phyloP scores from a whole-genome alignment of 2,888 invertebrate genomes.

The Lissocephala sabroskyi region DNA sequence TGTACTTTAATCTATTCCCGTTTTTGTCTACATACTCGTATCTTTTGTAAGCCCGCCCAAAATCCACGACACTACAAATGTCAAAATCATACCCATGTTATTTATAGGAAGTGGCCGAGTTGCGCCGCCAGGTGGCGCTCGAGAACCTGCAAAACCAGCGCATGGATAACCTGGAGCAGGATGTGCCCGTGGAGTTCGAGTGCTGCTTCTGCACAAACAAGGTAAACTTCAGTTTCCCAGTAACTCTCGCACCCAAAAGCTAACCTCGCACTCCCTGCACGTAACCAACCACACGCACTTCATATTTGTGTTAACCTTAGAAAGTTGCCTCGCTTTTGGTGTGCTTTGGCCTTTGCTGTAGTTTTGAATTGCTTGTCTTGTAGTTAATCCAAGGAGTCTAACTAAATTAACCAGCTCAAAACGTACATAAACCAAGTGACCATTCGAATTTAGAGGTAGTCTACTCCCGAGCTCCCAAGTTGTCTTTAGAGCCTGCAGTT shows the following conservation, averaged over 20 bases:
- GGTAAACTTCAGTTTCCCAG: slow-evolving; percentile 74
- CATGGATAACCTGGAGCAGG: slow-evolving; percentile 82
- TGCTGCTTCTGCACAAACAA: slow-evolving; percentile 97
- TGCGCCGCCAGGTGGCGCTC: slow-evolving; percentile 72
- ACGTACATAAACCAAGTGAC: neutral
- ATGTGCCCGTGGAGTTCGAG: slow-evolving; percentile 95
- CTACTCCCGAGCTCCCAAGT: too few species aligned
- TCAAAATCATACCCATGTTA: slow-evolving; percentile 44
- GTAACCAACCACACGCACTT: too few species aligned
- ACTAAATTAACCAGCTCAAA: neutral
- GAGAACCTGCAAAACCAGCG: slow-evolving; percentile 72
- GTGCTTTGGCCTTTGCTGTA: too few species aligned
- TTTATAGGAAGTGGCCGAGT: slow-evolving; percentile 73
- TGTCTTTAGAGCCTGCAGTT: too few species aligned
- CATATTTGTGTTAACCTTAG: too few species aligned
- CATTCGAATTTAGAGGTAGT: too few species aligned
- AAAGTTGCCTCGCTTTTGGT: too few species aligned
- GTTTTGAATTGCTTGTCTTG: too few species aligned
- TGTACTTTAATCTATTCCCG: neutral
- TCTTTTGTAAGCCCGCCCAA: slow-evolving; percentile 16
- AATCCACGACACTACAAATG: slow-evolving; percentile 41
- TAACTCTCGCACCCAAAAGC: neutral
- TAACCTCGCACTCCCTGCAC: neutral
- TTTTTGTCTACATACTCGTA: slow-evolving; percentile 17
- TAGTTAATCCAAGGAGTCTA: too few species aligned